Conservation (phyloP, 2,797 vertebrate genomes). For the Micromesistius poutassou region DNA sequence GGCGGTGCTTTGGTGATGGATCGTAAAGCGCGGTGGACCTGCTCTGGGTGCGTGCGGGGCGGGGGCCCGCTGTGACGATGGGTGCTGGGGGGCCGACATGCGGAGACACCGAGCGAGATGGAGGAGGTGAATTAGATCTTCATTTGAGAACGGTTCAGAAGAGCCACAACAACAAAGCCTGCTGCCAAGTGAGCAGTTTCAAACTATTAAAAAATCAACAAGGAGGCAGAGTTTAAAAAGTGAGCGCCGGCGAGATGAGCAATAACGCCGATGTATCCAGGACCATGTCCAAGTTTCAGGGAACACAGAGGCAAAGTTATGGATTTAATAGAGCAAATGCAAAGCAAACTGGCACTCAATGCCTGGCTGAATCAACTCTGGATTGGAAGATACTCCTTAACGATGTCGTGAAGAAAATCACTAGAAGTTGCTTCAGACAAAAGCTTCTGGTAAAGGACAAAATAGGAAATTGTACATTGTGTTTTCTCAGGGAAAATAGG, state of each 20-base stretch:
- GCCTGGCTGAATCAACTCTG: background rate
- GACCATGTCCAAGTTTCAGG: background rate
- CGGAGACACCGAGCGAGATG: background rate
- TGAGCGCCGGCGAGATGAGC: background rate
- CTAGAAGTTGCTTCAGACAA: background rate
- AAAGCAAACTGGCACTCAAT: background rate
- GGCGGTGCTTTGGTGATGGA: background rate
- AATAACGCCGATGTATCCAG: background rate
- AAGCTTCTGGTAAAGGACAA: background rate
- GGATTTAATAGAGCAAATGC: background rate
- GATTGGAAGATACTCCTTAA: background rate
- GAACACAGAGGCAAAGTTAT: background rate
- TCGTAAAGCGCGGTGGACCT: background rate
- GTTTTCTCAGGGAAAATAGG: background rate
- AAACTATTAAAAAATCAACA: background rate
- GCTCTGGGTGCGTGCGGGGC: background rate
- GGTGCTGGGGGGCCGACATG: background rate
- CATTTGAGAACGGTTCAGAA: background rate
- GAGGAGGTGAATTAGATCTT: conserved; percentile 1
- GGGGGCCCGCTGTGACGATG: background rate
- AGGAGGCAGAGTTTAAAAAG: background rate
- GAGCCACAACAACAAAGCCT: background rate
- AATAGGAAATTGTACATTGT: background rate
- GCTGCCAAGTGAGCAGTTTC: background rate
- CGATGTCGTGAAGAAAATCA: background rate